These are phyloP conservation scores for Fregetta grallaria DNA, from an alignment of 2,113 vertebrate species.

Conservation along the genomic window DNA sequence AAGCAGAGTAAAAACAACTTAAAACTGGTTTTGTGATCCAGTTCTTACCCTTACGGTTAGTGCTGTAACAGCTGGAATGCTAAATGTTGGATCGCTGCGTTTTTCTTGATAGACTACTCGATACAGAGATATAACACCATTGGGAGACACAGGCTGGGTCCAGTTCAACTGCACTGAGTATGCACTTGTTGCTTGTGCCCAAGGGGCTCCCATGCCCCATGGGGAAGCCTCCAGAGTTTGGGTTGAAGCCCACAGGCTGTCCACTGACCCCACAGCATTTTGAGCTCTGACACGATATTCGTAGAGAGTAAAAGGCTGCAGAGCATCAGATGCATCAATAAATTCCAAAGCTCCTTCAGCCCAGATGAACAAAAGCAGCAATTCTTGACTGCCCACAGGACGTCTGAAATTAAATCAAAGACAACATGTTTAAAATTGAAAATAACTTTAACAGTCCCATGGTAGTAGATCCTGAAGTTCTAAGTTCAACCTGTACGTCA, in stretches of 20 bases:
- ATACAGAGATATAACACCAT: constrained; percentile 83
- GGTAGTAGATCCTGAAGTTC: background rate
- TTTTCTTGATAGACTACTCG: constrained; percentile 80
- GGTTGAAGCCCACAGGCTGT: constrained; percentile 80
- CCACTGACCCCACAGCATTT: constrained; percentile 80
- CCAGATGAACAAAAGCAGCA: constrained; percentile 85
- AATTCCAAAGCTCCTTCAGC: constrained; percentile 82
- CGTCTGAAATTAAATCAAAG: constrained; percentile 74
- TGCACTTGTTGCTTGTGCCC: constrained; percentile 73
- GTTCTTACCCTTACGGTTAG: constrained; percentile 85
- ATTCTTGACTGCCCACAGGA: constrained; percentile 74
- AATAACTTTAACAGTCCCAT: background rate
- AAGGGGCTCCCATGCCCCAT: constrained; percentile 75
- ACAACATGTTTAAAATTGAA: background rate
- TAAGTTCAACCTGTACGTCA: background rate
- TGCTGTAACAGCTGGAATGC: constrained; percentile 71
- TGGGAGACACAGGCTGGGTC: constrained; percentile 80
- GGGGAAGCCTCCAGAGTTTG: constrained; percentile 83
- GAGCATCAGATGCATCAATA: constrained; percentile 74
- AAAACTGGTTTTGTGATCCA: background rate
- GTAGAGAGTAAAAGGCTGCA: constrained; percentile 82
- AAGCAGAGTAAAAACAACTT: background rate
- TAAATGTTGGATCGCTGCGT: constrained; percentile 73
- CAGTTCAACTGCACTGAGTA: constrained; percentile 85
- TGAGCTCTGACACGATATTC: constrained; percentile 81